Base-by-base conservation (phyloP, 2,888 invertebrate species). In the Prionchulus punctatus region DNA sequence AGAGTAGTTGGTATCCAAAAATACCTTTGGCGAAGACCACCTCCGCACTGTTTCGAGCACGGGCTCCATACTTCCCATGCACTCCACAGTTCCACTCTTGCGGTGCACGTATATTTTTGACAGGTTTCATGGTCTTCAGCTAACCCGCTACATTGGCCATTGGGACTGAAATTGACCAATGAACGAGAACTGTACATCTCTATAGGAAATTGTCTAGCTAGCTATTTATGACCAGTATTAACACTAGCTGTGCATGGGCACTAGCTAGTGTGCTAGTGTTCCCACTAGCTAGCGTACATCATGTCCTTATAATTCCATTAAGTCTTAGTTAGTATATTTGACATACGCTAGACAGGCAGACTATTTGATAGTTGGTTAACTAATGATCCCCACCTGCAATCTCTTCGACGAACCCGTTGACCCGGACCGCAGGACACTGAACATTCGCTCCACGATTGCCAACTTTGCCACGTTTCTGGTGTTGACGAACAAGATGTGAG, bases 341-440 rank as follows among this genome's bases (percentile, higher is more conserved):
- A n/a, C n/a, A n/a, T n/a, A n/a, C n/a, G n/a, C n/a, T n/a, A n/a
- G n/a, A n/a, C n/a, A n/a, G n/a, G n/a, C n/a, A n/a, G n/a, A n/a
- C n/a, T n/a, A n/a, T n/a, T n/a, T n/a, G n/a, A n/a, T n/a, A n/a
- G n/a, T n/a, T n/a, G n/a, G n/a, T n/a, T n/a, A n/a, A n/a, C 7
- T 18, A 18, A 36, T 7, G 36, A 36, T 36, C 36, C 12, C 36
- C 36, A 18, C 36, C 12, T 36, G 50, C 50, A 49, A 15, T 4
- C 12, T 15, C 50, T 4, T 18, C 15, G 12, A 4, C 50, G 50
- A 3, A 30, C 26, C 12, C 30, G 50, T 4, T 12, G 27, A n/a
- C 50, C 50, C 12, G 50, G 15, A 30, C 50, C 50, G 50, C 50
- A 49, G 3, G 50, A 28, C 50, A 36, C 36, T 36, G 36, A 36